phyloP scores from a whole-genome alignment of 64 coral and sea anemone genomes.

The Actinia tenebrosa region DNA sequence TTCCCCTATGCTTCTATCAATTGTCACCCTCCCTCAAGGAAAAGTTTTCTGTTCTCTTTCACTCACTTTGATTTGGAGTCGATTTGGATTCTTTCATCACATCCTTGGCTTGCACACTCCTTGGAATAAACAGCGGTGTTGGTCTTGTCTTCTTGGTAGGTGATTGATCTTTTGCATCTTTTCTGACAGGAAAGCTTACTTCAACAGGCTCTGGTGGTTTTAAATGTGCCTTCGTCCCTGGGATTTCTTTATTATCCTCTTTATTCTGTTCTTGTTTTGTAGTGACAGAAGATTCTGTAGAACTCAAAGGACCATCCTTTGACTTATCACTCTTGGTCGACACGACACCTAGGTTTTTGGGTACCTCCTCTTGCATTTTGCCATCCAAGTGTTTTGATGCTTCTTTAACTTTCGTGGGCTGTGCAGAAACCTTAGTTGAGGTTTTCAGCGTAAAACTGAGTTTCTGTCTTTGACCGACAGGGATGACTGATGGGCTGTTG shows the following conservation, averaged over 20 bases:
- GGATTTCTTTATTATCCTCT: slow-evolving; percentile 5
- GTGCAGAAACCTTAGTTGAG: neutral
- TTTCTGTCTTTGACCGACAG: slow-evolving; percentile 43
- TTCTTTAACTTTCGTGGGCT: slow-evolving; percentile 12
- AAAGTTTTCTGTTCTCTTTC: too few relatives aligned
- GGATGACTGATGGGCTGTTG: slow-evolving; percentile 30
- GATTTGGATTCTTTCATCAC: slow-evolving; percentile 8
- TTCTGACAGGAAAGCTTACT: slow-evolving; percentile 41
- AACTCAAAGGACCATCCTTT: neutral
- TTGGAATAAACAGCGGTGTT: slow-evolving; percentile 70
- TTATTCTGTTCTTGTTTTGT: neutral
- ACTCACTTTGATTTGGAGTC: neutral
- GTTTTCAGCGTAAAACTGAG: slow-evolving; percentile 50
- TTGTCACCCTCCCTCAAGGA: too few relatives aligned
- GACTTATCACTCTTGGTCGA: slow-evolving; percentile 7
- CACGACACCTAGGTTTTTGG: neutral
- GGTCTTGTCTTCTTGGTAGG: slow-evolving; percentile 67
- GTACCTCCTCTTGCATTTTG: neutral
- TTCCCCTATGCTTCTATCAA: too few relatives aligned
- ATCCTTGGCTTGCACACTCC: slow-evolving; percentile 33
- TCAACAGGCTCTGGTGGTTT: slow-evolving; percentile 20
- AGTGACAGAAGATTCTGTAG: neutral
- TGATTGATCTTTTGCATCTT: slow-evolving; percentile 42
- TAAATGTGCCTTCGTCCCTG: neutral
- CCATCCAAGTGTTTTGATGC: neutral